Evolutionary conservation across 2,113 vertebrate species (phyloP).

Genomic region (Cyphomyrus discorhynchus): DNA sequence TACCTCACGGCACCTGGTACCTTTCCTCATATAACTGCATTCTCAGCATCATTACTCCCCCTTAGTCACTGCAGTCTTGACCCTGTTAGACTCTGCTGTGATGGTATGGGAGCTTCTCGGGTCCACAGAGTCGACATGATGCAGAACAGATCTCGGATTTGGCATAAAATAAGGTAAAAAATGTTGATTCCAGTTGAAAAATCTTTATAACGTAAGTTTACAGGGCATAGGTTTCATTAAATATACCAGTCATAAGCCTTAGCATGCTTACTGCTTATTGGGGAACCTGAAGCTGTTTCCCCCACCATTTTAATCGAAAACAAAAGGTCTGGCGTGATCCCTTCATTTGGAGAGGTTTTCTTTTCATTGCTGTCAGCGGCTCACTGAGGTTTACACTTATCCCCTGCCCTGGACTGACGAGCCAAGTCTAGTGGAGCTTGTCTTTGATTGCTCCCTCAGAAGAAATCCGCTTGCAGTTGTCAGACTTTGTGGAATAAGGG

Average conservation of each 20-base stretch:
- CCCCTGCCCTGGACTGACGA: not conserved
- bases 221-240: not conserved
- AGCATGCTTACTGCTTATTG: not conserved
- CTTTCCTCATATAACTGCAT: not conserved
- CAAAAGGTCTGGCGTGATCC: not conserved
- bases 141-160: not conserved
- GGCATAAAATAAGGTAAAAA: not conserved
- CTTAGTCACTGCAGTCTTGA: not conserved
- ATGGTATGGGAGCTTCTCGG: not conserved
- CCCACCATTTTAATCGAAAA: not conserved
- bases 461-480: not conserved
- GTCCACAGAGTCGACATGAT: not conserved
- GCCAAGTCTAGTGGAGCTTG: not conserved
- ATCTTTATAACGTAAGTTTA: not conserved
- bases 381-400: slow-evolving; percentile 5
- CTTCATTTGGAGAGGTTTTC: not conserved
- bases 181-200: not conserved
- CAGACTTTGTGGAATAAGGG: not conserved
- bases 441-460: not conserved
- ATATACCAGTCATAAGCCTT: not conserved
- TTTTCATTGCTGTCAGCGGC: not conserved
- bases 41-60: not conserved
- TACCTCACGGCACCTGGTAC: not conserved
- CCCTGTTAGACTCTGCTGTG: not conserved
- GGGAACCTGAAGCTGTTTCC: not conserved